Conservation (phyloP, 2,113 vertebrate genomes). For the Mus spicilegus region DNA sequence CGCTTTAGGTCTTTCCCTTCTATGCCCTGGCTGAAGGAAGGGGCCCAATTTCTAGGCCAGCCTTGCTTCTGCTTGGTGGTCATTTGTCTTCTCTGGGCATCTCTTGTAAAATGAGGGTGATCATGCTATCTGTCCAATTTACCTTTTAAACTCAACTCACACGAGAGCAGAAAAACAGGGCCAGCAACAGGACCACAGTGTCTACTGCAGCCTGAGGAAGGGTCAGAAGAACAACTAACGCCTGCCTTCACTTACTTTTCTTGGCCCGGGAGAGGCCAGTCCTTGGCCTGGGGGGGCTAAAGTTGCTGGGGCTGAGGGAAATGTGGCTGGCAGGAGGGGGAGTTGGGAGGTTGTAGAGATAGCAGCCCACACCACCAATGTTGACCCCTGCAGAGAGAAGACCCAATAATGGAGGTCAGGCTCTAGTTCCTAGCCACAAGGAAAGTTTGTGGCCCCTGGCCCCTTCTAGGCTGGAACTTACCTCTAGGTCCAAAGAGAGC, state of each 20-base stretch:
- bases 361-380: slow-evolving; percentile 81
- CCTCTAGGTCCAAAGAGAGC: slow-evolving; percentile 94
- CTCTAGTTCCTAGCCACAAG: background rate
- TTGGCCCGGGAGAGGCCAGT: slow-evolving; percentile 63
- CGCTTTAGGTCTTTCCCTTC: background rate
- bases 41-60: background rate
- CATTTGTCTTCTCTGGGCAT: slow-evolving; percentile 10
- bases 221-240: background rate
- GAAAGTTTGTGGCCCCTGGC: background rate
- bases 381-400: slow-evolving; percentile 80
- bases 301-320: slow-evolving; percentile 65
- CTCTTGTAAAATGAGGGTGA: slow-evolving; percentile 2
- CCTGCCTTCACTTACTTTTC: slow-evolving; percentile 75
- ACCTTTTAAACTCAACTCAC: slow-evolving; percentile 47
- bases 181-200: background rate
- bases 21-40: background rate
- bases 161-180: background rate
- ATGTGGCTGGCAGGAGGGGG: slow-evolving; percentile 41
- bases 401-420: background rate
- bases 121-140: slow-evolving; percentile 4
- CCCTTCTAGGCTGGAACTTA: slow-evolving; percentile 78
- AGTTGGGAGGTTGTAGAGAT: slow-evolving; percentile 72
- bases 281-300: slow-evolving; percentile 73
- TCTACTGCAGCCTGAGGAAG: background rate
- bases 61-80: background rate